Conservation (phyloP, 2,113 vertebrate genomes). For the Cisticola juncidis region DNA sequence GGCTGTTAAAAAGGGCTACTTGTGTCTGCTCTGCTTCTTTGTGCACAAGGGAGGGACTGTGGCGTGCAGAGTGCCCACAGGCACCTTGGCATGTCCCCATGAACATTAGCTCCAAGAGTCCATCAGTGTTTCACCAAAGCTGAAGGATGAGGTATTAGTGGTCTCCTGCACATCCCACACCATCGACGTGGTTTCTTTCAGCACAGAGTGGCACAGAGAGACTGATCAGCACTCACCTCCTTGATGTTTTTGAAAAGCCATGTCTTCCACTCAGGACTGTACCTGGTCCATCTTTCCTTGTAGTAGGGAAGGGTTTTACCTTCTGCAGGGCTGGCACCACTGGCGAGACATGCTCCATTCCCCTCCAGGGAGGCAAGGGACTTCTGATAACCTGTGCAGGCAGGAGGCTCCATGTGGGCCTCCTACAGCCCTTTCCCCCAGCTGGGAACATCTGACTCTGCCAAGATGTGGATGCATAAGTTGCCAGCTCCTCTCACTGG, state of each 20-base stretch:
- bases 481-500: background rate
- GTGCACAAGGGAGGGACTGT: background rate
- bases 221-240: background rate
- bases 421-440: background rate
- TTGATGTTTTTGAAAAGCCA: background rate
- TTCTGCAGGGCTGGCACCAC: background rate
- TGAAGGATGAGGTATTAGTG: background rate
- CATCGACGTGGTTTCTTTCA: accelerated
- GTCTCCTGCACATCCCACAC: background rate
- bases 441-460: background rate
- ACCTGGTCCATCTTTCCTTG: background rate
- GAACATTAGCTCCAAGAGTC: background rate
- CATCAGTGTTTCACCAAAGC: background rate
- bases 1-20: background rate
- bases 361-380: background rate
- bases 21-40: background rate
- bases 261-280: accelerated
- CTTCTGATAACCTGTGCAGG: background rate
- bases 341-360: accelerated
- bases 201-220: background rate
- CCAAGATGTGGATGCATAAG: background rate
- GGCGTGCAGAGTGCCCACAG: accelerated
- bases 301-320: background rate
- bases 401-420: accelerated
- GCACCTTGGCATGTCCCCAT: accelerated